Evolutionary conservation across 2,113 vertebrate species (phyloP).

Genomic region (Lepus europaeus): DNA sequence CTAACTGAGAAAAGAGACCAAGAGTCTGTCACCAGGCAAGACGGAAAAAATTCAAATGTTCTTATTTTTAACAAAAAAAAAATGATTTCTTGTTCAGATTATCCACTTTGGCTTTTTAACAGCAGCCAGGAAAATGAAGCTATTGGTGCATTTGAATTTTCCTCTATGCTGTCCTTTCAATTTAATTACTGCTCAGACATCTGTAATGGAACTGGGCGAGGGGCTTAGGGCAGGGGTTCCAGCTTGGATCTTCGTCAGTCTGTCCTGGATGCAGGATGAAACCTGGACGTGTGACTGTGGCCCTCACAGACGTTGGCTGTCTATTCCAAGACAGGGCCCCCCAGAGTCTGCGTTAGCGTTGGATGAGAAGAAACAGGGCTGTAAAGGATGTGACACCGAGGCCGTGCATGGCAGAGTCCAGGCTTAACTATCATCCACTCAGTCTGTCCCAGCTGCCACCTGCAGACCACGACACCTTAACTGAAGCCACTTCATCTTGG

Average conservation of each 20-base stretch:
- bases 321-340: not conserved
- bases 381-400: not conserved
- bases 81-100: conserved; percentile 75
- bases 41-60: conserved; percentile 46
- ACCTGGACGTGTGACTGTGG: not conserved
- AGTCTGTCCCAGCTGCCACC: not conserved
- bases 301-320: not conserved
- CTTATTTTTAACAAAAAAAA: conserved; percentile 7
- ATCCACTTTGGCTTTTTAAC: conserved; percentile 62
- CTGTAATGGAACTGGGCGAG: conserved; percentile 76
- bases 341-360: not conserved
- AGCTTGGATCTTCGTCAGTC: conserved; percentile 50
- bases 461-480: not conserved
- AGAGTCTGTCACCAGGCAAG: not conserved
- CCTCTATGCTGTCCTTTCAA: conserved; percentile 76
- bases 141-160: conserved; percentile 71
- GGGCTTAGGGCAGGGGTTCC: conserved; percentile 33
- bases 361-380: not conserved
- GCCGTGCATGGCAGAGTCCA: not conserved
- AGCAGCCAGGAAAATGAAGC: conserved; percentile 81
- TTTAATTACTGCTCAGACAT: conserved; percentile 71
- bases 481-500: not conserved
- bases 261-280: conserved; percentile 41
- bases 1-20: conserved; percentile 59
- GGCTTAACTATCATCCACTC: not conserved